Evolutionary conservation across 2,113 vertebrate species (phyloP), one percentile per base, ranked within the genome.

Genomic region (Pica pica): DNA sequence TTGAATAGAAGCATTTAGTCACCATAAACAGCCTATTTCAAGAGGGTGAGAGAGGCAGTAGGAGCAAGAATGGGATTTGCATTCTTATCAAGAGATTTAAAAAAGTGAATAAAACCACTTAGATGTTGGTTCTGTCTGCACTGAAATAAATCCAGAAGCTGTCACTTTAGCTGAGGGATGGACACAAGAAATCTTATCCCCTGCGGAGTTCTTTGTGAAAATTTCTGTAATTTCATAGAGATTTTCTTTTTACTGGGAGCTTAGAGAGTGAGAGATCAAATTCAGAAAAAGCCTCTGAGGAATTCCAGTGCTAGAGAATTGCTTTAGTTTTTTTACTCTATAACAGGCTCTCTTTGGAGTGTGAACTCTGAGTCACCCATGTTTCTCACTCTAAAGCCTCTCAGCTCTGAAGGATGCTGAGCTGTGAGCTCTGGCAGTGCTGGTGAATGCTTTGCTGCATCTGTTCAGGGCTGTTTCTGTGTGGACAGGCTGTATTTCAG

Each of bases 51-150:
- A 73, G 53, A 84, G 47, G 76, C 79, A 64, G 59, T 28, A 7
- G n/a, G 55, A 94, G 69, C 60, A 83, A 87, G 69, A 94, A 94
- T 89, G 46, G 67, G 60, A 94, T 92, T 80, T 95, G 77, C 87
- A 93, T 97, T 83, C 93, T 87, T 93, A 94, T 83, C 65, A 92
- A 83, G 76, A 90, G 74, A 83, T 93, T 78, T 2, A 30, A 87
- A 83, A 64, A 85, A 61, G 37, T 26, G 50, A 89, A 5, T 94
- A 86, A 86, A 83, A 75, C 68, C 4, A 6, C 71, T 93, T 52
- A 85, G 81, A 92, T 10, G 2, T 39, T 65, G 56, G 68, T 89
- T 83, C 55, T 84, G 61, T 67, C 83, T 94, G 53, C 60, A 35
- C 35, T 82, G 75, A 90, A 92, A 87, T 23, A 91, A 88, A 84